A percentile compares a stretch with the other conserved stretches of the same genome.
Conservation (phyloP, 2,888 invertebrate species). For the Phortica magna region DNA sequence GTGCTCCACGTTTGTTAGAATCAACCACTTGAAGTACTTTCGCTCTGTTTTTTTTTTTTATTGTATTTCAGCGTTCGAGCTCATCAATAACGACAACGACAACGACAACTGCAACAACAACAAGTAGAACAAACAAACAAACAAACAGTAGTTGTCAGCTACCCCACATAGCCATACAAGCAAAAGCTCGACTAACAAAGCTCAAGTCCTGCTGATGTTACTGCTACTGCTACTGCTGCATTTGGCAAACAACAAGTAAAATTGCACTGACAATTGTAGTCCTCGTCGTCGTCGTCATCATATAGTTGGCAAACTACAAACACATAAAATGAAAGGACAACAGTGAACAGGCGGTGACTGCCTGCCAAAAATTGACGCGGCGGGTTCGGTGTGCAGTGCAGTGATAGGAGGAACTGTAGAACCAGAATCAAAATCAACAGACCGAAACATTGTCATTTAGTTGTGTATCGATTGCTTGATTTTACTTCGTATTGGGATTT, state of each 20-base stretch:
- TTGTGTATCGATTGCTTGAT: slow-evolving; percentile 61
- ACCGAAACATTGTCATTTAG: slow-evolving; percentile 72
- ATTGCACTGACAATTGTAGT: slow-evolving; percentile 33
- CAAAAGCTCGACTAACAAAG: not conserved
- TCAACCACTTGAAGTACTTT: slow-evolving; percentile 18
- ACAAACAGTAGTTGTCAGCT: not conserved
- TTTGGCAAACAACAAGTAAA: slow-evolving; percentile 33
- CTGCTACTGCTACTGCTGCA: slow-evolving; percentile 11
- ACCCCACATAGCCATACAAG: not conserved
- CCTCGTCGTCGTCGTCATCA: not conserved
- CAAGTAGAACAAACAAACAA: no score
- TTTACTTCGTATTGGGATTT: slow-evolving; percentile 62
- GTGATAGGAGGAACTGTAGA: not conserved
- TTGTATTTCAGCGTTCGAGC: slow-evolving; percentile 5
- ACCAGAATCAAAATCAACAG: slow-evolving; percentile 49
- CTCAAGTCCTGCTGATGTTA: slow-evolving; percentile 9
- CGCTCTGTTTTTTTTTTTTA: slow-evolving; percentile 7
- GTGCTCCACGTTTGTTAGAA: no score
- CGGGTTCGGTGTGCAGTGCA: not conserved
- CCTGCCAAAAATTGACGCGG: not conserved
- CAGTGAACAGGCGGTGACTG: slow-evolving; percentile 5
- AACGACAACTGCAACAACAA: not conserved
- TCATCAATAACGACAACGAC: slow-evolving; percentile 18
- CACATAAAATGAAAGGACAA: slow-evolving; percentile 24
- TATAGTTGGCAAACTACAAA: slow-evolving; percentile 20